These are phyloP conservation scores for Chionodraco myersi DNA, from an alignment of 2,113 vertebrate genomes.

Conservation along the genomic window DNA sequence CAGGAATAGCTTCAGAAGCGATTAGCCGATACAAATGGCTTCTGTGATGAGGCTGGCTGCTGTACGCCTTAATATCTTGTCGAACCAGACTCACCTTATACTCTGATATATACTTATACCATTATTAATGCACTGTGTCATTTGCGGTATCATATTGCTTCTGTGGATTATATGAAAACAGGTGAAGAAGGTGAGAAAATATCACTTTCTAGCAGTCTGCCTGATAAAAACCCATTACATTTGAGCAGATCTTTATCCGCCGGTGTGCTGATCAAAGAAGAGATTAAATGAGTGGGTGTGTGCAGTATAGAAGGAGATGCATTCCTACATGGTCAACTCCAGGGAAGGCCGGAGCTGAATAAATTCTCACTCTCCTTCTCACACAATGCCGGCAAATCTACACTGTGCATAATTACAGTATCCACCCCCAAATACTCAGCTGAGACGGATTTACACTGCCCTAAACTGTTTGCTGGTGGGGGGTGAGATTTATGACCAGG, in stretches of 20 bases:
- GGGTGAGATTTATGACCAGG: conserved; percentile 55
- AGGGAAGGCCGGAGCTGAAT: conserved; percentile 30
- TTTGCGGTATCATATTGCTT: background rate
- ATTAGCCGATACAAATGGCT: conserved; percentile 35
- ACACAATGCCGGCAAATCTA: conserved; percentile 7
- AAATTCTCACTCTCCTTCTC: conserved; percentile 35
- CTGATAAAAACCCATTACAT: conserved; percentile 5
- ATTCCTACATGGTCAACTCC: conserved; percentile 60
- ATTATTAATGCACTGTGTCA: background rate
- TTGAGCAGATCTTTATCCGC: conserved; percentile 15
- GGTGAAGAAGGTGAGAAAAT: background rate
- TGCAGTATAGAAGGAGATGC: conserved; percentile 52
- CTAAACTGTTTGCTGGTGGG: conserved; percentile 22
- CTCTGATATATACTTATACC: background rate
- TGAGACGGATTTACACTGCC: background rate
- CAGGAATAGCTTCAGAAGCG: conserved; percentile 13
- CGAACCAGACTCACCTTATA: background rate
- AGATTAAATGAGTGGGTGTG: conserved; percentile 52
- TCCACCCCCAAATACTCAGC: conserved; percentile 20
- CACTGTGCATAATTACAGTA: conserved; percentile 18
- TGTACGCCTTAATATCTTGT: background rate
- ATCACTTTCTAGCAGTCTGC: background rate
- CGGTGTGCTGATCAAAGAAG: conserved; percentile 22
- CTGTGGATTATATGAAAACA: background rate
- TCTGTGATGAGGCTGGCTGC: conserved; percentile 14